Evolutionary conservation across 2,888 invertebrate species (phyloP).

Genomic region (Liopterus haemorrhoidalis): DNA sequence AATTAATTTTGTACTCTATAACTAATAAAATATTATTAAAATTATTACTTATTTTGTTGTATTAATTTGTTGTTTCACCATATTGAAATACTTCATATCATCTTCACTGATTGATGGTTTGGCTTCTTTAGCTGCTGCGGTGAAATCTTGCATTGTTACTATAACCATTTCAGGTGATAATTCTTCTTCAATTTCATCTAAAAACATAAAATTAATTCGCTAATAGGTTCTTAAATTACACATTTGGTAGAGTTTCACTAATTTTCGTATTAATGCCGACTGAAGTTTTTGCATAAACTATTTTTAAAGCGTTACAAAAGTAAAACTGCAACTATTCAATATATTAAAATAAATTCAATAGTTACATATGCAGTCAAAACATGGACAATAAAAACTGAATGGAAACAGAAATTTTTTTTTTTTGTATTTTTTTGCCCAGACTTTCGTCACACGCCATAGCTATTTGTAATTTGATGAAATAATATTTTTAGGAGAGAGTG

Average conservation of each 20-base stretch:
- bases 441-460: too few relatives aligned
- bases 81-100: conserved; percentile 63
- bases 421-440: too few relatives aligned
- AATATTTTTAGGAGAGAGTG: too few relatives aligned
- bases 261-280: neutral
- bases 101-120: conserved; percentile 65
- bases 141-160: conserved; percentile 60
- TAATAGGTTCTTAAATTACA: conserved; percentile 29
- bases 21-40: conserved; percentile 3
- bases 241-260: too few relatives aligned
- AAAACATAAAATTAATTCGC: conserved; percentile 32
- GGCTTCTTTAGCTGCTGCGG: conserved; percentile 55
- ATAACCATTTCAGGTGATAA: conserved; percentile 53
- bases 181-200: conserved; percentile 50
- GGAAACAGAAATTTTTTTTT: too few relatives aligned
- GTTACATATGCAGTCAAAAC: too few relatives aligned
- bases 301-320: too few relatives aligned
- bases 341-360: too few relatives aligned
- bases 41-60: neutral
- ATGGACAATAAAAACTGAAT: too few relatives aligned
- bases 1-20: conserved; percentile 4
- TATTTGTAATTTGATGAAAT: too few relatives aligned
- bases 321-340: too few relatives aligned
- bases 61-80: conserved; percentile 6
- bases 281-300: neutral